Conservation (phyloP, 2,888 invertebrate genomes). For the Cantharis flavilabris region DNA sequence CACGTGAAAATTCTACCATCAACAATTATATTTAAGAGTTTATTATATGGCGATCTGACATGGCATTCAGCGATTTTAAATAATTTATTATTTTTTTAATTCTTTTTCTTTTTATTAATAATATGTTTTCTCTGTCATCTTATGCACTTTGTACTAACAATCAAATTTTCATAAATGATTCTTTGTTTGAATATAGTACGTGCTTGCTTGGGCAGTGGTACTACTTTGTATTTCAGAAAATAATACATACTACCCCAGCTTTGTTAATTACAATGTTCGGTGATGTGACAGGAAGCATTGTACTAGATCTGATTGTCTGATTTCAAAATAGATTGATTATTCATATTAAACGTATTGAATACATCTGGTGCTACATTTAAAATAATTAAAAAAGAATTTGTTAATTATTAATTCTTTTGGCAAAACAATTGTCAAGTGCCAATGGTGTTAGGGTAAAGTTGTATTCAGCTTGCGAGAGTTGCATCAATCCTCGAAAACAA, state of each 20-base stretch:
- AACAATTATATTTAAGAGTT: no score
- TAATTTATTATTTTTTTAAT: no score
- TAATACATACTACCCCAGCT: conserved; percentile 42
- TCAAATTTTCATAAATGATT: background rate
- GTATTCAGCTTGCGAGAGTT: no score
- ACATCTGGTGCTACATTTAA: conserved; percentile 45
- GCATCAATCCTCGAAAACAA: no score
- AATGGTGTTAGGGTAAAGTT: no score
- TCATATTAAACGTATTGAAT: conserved; percentile 40
- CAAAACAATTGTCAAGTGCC: no score
- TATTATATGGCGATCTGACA: no score
- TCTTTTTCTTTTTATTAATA: no score
- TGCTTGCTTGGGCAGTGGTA: background rate
- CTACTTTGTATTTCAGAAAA: conserved; percentile 18
- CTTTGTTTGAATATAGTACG: background rate
- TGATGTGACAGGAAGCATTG: conserved; percentile 54
- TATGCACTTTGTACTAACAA: no score
- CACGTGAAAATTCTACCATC: no score
- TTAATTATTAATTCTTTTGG: background rate
- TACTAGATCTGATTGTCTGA: conserved; percentile 51
- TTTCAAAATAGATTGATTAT: conserved; percentile 48
- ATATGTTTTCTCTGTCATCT: no score
- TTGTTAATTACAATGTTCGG: conserved; percentile 55
- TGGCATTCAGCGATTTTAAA: no score
- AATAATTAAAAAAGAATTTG: conserved; percentile 33